Conservation (phyloP, 2,113 vertebrate genomes). For the Tichodroma muraria region DNA sequence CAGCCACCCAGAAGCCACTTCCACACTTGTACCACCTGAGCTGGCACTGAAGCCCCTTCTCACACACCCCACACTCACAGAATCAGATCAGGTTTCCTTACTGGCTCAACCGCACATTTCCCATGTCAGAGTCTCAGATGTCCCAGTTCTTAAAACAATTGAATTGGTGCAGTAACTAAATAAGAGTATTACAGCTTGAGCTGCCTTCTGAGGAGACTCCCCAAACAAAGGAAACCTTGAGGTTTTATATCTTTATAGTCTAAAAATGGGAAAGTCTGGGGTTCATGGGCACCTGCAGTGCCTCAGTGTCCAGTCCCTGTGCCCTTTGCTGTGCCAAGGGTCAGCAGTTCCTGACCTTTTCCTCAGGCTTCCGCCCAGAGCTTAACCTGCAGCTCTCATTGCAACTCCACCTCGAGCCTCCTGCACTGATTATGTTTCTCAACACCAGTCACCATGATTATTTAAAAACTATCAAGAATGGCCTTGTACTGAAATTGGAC, state of each 20-base stretch:
- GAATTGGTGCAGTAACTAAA: not conserved
- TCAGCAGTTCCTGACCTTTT: not conserved
- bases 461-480: not conserved
- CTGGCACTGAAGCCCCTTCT: not conserved
- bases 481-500: not conserved
- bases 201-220: not conserved
- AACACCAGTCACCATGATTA: not conserved
- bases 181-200: accelerated
- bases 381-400: not conserved
- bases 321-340: not conserved
- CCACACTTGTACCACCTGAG: not conserved
- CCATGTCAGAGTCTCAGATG: not conserved
- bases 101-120: accelerated
- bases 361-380: too few relatives aligned
- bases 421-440: not conserved
- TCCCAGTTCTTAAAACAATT: not conserved
- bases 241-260: not conserved
- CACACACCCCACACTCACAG: too few relatives aligned
- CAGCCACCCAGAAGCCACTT: not conserved
- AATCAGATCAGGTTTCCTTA: not conserved
- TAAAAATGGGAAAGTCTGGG: not conserved
- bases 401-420: not conserved
- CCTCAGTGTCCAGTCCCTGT: not conserved
- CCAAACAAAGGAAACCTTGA: not conserved
- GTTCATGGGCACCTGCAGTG: not conserved